phyloP scores from a whole-genome alignment of 2,888 invertebrate genomes.

The Slavum lentiscoides region DNA sequence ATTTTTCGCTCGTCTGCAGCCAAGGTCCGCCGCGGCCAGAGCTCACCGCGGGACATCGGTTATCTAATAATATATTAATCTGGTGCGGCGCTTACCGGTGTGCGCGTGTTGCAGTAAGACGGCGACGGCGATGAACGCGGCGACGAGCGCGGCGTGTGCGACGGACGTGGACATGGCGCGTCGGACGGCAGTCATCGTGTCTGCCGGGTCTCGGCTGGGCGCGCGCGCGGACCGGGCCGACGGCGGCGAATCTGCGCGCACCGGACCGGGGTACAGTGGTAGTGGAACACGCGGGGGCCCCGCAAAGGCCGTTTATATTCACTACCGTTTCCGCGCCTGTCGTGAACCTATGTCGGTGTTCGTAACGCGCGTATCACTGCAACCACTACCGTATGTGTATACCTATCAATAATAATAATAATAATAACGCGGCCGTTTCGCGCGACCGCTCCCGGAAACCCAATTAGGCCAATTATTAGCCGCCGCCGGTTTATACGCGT shows the following conservation, averaged over 20 bases:
- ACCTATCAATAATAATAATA: too few relatives aligned
- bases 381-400: too few relatives aligned
- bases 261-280: too few relatives aligned
- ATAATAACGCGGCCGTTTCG: too few relatives aligned
- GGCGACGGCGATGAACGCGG: slow-evolving; percentile 9
- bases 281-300: background rate
- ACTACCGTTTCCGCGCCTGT: background rate
- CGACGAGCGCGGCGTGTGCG: background rate
- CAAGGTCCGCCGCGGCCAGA: too few relatives aligned
- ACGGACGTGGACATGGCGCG: slow-evolving; percentile 13
- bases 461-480: slow-evolving; percentile 48
- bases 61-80: too few relatives aligned
- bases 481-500: background rate
- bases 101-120: slow-evolving; percentile 6
- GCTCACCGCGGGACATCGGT: too few relatives aligned
- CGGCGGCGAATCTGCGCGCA: background rate
- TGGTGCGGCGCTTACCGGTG: slow-evolving; percentile 57
- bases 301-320: slow-evolving; percentile 5
- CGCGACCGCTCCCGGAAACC: slow-evolving; percentile 22
- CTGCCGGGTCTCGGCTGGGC: too few relatives aligned
- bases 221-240: background rate
- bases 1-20: too few relatives aligned
- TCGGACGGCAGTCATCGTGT: background rate
- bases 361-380: too few relatives aligned
- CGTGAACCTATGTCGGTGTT: too few relatives aligned